Conservation (phyloP, 2,797 vertebrate species). For the Pogoniulus pusillus region DNA sequence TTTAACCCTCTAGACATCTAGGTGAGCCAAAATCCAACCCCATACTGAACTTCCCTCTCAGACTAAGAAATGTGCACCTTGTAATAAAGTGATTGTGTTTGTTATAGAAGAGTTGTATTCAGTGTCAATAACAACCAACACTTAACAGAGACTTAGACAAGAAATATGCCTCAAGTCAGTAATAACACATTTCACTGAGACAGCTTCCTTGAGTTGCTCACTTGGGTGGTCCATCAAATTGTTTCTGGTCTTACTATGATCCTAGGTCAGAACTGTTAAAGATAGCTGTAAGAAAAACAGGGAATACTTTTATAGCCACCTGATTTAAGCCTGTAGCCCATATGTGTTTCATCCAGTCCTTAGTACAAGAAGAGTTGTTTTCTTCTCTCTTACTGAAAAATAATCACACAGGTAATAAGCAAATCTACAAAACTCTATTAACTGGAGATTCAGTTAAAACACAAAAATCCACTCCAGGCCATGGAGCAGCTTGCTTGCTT, state of each 20-base stretch:
- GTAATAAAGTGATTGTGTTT: not conserved
- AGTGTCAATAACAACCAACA: not conserved
- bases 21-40: not conserved
- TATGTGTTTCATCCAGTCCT: not conserved
- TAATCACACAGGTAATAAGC: not conserved
- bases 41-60: not conserved
- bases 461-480: not conserved
- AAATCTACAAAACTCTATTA: not conserved
- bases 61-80: not conserved
- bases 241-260: not conserved
- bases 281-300: not conserved
- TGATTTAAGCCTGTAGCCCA: not conserved
- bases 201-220: not conserved
- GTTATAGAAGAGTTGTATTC: not conserved
- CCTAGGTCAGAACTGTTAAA: not conserved
- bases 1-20: not conserved
- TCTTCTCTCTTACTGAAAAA: not conserved
- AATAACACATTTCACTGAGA: not conserved
- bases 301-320: not conserved
- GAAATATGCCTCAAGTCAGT: not conserved
- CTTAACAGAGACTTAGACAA: not conserved
- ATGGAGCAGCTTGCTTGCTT: not conserved
- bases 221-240: not conserved
- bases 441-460: not conserved
- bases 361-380: not conserved